Evolutionary conservation across 1,140 invertebrate species (phyloP).

Genomic region (Drosophila subpulchrella): DNA sequence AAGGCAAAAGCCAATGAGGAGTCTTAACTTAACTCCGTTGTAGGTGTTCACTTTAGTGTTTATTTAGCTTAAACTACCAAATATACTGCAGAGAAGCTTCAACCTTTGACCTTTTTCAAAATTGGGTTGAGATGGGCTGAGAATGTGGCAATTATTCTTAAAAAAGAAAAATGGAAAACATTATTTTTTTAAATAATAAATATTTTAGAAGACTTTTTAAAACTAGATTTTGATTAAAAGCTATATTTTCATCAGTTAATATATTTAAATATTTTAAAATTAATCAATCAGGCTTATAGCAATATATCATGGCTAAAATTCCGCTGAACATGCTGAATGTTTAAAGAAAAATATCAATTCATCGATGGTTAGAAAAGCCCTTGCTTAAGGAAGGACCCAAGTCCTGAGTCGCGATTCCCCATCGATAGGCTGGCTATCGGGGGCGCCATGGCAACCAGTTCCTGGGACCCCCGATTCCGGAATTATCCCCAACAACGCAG

Average conservation of each 20-base stretch:
- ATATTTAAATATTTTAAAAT: too few species aligned
- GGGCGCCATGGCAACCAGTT: constrained; percentile 28
- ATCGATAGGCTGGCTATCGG: constrained; percentile 31
- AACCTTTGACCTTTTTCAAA: background rate
- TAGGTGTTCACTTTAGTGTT: background rate
- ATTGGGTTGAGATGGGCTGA: background rate
- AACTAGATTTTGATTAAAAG: too few species aligned
- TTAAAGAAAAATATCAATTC: too few species aligned
- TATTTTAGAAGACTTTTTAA: too few species aligned
- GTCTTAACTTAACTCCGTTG: background rate
- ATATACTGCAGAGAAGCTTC: constrained; percentile 9
- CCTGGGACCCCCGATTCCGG: constrained; percentile 1
- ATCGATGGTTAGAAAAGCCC: background rate
- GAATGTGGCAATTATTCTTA: too few species aligned
- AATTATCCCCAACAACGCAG: constrained; percentile 35
- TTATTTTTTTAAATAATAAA: too few species aligned
- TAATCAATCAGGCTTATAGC: too few species aligned
- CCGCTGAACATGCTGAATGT: too few species aligned
- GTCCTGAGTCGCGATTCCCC: background rate
- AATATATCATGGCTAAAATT: too few species aligned
- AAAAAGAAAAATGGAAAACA: too few species aligned
- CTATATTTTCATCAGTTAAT: too few species aligned
- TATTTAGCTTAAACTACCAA: background rate
- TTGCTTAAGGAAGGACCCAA: background rate
- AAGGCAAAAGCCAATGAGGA: constrained; percentile 31